Conservation (phyloP, 2,113 vertebrate genomes). For the Pseudonaja textilis region DNA sequence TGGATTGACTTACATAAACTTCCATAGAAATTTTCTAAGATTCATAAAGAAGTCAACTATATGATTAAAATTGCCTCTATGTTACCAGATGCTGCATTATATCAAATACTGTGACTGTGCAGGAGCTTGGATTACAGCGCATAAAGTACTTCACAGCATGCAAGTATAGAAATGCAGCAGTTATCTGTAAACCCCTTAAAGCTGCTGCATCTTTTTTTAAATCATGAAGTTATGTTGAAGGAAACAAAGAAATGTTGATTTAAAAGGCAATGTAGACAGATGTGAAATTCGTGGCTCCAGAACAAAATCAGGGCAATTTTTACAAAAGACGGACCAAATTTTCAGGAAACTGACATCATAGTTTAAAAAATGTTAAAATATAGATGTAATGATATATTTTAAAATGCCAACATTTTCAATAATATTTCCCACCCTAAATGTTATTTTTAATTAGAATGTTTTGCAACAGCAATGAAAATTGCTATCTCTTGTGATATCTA, state of each 20-base stretch:
- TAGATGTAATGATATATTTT: background rate
- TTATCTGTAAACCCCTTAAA: background rate
- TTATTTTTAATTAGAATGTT: background rate
- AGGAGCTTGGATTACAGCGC: background rate
- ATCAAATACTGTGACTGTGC: background rate
- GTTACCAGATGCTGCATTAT: background rate
- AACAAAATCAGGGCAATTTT: background rate
- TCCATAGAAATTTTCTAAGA: background rate
- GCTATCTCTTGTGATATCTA: background rate
- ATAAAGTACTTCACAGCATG: background rate
- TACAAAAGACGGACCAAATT: background rate
- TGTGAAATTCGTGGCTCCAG: background rate
- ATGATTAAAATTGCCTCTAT: background rate
- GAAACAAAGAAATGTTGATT: background rate
- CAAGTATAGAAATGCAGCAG: background rate
- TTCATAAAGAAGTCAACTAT: background rate
- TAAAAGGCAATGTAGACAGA: background rate
- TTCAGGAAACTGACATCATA: background rate
- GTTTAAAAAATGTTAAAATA: background rate
- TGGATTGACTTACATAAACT: background rate
- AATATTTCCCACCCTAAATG: background rate
- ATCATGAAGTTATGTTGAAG: background rate
- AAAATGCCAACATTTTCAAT: background rate
- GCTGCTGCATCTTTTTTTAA: background rate
- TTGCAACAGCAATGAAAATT: background rate